These are phyloP conservation scores for Melolontha melolontha DNA, from an alignment of 2,888 invertebrate species.

Conservation along the genomic window DNA sequence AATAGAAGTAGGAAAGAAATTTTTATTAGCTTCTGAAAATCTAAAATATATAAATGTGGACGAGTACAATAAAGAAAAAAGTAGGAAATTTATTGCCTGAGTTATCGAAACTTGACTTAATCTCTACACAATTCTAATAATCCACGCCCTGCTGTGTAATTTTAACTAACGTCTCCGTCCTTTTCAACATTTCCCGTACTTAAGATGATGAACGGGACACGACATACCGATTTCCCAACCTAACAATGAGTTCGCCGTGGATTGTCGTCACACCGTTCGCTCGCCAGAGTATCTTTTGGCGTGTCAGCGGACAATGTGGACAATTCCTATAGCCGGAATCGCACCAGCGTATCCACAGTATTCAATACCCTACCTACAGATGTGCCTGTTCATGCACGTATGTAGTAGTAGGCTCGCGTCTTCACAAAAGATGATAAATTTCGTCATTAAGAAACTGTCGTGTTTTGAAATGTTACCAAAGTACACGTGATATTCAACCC, in stretches of 20 bases:
- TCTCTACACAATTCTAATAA: too few species aligned
- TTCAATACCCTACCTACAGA: too few species aligned
- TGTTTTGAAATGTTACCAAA: constrained; percentile 37
- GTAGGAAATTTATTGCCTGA: too few species aligned
- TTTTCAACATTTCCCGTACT: constrained; percentile 15
- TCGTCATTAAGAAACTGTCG: constrained; percentile 58
- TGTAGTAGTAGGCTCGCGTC: constrained; percentile 20
- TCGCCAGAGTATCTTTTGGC: constrained; percentile 24
- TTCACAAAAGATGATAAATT: constrained; percentile 58
- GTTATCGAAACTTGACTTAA: too few species aligned
- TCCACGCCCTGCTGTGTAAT: too few species aligned
- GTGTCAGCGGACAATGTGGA: constrained; percentile 25
- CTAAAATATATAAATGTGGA: too few species aligned
- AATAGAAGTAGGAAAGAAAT: too few species aligned
- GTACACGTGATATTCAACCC: constrained; percentile 29
- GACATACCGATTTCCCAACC: constrained; percentile 18
- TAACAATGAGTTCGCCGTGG: constrained; percentile 18
- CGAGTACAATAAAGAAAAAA: too few species aligned
- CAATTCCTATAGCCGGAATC: constrained; percentile 19
- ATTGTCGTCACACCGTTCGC: background rate
- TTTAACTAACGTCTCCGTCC: background rate
- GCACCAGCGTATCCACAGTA: background rate
- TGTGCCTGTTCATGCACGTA: too few species aligned
- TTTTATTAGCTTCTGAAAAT: too few species aligned
- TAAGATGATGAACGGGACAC: constrained; percentile 24